Percentiles rank a stretch among this genome's conserved stretches.
Conservation (phyloP, 2,797 vertebrate genomes). For the Enteromius radiatus region DNA sequence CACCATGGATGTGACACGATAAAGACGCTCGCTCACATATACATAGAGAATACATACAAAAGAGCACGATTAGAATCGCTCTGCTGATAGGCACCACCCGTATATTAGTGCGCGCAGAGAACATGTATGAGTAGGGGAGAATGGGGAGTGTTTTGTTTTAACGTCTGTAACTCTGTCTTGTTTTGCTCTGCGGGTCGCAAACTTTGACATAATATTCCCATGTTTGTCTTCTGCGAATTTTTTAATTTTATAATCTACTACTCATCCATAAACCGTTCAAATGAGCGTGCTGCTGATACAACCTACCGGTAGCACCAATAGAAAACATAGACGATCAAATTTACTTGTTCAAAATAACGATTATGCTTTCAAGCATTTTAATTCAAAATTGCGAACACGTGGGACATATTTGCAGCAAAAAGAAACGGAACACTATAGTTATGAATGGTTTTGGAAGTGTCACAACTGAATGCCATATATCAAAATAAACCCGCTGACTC, state of each 20-base stretch:
- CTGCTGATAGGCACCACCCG: constrained; percentile 11
- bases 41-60: constrained; percentile 11
- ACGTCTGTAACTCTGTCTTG: not conserved
- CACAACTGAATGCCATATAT: not conserved
- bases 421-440: not conserved
- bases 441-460: not conserved
- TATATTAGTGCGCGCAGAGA: constrained; percentile 10
- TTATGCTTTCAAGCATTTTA: constrained; percentile 7
- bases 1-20: constrained; percentile 22
- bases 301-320: not conserved
- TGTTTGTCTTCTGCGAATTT: not conserved
- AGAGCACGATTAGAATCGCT: constrained; percentile 22
- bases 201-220: not conserved
- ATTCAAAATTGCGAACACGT: not conserved
- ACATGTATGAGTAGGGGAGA: constrained; percentile 2
- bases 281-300: not conserved
- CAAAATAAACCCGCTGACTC: not conserved
- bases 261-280: not conserved
- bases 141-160: constrained; percentile 7
- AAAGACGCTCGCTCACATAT: not conserved
- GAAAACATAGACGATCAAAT: not conserved
- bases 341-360: not conserved
- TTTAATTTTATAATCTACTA: not conserved
- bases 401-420: not conserved
- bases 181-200: not conserved